Conservation (phyloP, 2,797 vertebrate genomes). For the Clarias laeviceps region DNA sequence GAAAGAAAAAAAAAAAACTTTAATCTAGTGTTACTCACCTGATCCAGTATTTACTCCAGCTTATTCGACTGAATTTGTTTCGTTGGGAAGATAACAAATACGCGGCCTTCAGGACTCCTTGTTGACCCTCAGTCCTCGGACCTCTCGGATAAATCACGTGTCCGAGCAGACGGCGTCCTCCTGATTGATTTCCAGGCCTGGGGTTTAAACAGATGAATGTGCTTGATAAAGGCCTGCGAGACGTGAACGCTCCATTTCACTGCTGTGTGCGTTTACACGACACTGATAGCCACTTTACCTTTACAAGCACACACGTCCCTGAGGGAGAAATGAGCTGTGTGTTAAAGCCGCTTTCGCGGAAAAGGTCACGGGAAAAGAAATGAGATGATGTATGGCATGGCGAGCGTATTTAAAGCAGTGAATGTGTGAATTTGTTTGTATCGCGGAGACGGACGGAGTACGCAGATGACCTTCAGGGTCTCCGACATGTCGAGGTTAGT, state of each 20-base stretch:
- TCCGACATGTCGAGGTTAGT: not conserved
- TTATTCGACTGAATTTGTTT: constrained; percentile 3
- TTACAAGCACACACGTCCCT: constrained; percentile 18
- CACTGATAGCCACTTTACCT: constrained; percentile 26
- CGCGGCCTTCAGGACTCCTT: not conserved
- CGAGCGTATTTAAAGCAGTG: not conserved
- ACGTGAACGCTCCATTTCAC: constrained; percentile 41
- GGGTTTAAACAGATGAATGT: constrained; percentile 43
- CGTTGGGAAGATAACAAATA: not conserved
- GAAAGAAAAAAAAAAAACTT: not conserved
- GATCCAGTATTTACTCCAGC: not conserved
- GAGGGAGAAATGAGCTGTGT: constrained; percentile 32
- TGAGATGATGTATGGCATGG: not conserved
- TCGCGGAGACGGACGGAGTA: not conserved
- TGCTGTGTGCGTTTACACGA: constrained; percentile 8
- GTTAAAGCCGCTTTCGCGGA: not conserved
- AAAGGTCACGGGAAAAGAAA: not conserved
- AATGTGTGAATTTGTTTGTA: not conserved
- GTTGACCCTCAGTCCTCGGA: not conserved
- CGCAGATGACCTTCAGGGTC: not conserved
- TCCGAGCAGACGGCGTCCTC: constrained; percentile 15
- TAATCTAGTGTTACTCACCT: not conserved
- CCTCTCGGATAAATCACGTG: constrained; percentile 27
- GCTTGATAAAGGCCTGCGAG: constrained; percentile 33
- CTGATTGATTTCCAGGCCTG: constrained; percentile 42